These are phyloP conservation scores for Poeciliopsis infans DNA, from an alignment of 2,797 vertebrate species.

Conservation along the genomic window DNA sequence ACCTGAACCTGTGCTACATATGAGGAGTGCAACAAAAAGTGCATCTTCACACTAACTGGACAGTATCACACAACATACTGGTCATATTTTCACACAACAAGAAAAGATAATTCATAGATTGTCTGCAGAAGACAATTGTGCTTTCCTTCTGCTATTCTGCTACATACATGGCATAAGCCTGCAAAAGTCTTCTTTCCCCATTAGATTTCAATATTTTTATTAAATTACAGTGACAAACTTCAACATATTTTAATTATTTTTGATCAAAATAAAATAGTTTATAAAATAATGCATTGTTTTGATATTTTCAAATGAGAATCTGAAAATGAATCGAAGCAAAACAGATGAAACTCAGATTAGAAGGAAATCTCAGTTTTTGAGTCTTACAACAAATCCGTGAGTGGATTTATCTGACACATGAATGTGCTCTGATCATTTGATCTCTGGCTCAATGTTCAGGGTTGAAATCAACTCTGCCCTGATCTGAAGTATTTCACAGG, in stretches of 20 bases:
- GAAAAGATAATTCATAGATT: conserved; percentile 15
- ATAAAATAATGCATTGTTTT: not conserved
- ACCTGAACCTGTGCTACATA: not conserved
- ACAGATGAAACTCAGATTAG: not conserved
- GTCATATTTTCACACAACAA: conserved; percentile 22
- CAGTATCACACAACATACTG: conserved; percentile 7
- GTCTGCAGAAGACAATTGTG: conserved; percentile 12
- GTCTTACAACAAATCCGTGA: not conserved
- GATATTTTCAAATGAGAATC: not conserved
- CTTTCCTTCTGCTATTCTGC: not conserved
- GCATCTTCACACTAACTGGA: conserved; percentile 19
- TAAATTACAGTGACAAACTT: not conserved
- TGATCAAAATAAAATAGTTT: not conserved
- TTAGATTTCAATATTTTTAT: not conserved
- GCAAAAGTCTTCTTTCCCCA: not conserved
- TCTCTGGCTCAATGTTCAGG: too few species aligned
- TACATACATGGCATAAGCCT: not conserved
- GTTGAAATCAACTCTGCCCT: too few species aligned
- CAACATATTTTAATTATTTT: not conserved
- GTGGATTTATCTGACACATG: not conserved
- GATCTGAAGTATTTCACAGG: too few species aligned
- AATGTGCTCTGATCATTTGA: not conserved
- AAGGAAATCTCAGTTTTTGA: not conserved
- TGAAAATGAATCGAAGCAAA: not conserved
- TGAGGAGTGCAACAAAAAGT: conserved; percentile 25